Base-by-base conservation (phyloP, 2,797 vertebrate genomes). In the Hoplostethus mediterraneus region DNA sequence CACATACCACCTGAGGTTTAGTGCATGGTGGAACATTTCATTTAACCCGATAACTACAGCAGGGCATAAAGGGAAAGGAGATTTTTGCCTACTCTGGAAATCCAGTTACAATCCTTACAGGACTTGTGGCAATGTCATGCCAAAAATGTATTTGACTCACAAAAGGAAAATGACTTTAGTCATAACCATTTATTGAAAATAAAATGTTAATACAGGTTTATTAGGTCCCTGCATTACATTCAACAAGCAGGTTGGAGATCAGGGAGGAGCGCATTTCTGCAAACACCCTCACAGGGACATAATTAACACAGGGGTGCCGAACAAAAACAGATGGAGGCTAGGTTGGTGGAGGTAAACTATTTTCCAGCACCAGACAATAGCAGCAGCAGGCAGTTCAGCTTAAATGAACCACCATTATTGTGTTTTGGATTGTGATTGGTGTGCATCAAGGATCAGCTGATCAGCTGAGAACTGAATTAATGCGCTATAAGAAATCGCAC, bases 31-130 rank as follows among this genome's bases (percentile, higher is more conserved):
- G 21, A 21, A 21, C 21, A 21, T 21, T 90, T 92, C 82, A 86
- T 92, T 92, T 93, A 92, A 92, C 92, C 90, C 89, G 89, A 90
- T 93, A 90, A 93, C 87, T 40, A 69, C 71, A 85, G 80, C 75
- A 63, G 78, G 79, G 70, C 81, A 28, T 56, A 16, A 73, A 87
- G 86, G 90, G 83, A 92, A 89, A 87, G 80, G 78, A 88, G 83
- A 83, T 82, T 87, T 87, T 87, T 71, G 60, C 87, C 89, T 84
- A 87, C 87, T 89, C 85, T 87, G 80, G 88, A 91, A 93, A 92
- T 93, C 90, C 90, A 93, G 92, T 92, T 91, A 93, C 85, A 74
- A 62, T 87, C 83, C 79, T 90, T 87, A 82, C 86, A 90, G 81
- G 87, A 90, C 85, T 80, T 73, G 79, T 21, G 21, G 71, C 84